phyloP scores from a whole-genome alignment of 2,797 vertebrate genomes.

The Dromococcyx pavoninus region DNA sequence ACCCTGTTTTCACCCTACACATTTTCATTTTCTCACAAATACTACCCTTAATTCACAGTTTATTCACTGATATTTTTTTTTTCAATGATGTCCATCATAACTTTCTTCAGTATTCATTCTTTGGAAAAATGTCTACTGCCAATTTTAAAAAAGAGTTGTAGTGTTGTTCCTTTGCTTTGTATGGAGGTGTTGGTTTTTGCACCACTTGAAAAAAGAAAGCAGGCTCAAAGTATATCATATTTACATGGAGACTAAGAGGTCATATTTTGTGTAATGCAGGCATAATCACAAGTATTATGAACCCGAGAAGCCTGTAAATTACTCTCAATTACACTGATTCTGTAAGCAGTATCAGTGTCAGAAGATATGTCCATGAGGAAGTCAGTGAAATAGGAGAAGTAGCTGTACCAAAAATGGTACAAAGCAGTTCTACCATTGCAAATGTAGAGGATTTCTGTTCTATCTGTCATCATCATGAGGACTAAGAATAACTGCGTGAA shows the following conservation, averaged over 20 bases:
- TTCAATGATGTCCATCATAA: background rate
- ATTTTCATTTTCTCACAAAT: background rate
- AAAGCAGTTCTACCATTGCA: slow-evolving; percentile 1
- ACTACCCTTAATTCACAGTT: background rate
- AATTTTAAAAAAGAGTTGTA: background rate
- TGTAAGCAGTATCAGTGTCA: slow-evolving; percentile 22
- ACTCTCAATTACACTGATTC: slow-evolving; percentile 30
- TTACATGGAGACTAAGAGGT: background rate
- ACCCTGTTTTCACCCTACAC: background rate
- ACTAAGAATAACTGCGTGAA: background rate
- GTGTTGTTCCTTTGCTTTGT: background rate
- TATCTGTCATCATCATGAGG: background rate
- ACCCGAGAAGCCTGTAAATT: slow-evolving; percentile 59
- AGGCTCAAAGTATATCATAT: background rate
- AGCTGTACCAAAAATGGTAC: background rate
- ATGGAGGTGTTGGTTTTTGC: background rate
- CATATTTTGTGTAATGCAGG: background rate
- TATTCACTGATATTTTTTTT: background rate
- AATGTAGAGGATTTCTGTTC: slow-evolving; percentile 20
- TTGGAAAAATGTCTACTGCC: background rate
- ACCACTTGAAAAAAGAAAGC: background rate
- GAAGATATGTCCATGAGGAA: background rate
- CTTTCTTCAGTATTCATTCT: background rate
- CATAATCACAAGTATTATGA: slow-evolving; percentile 12
- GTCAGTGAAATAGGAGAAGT: slow-evolving; percentile 34